Conservation (phyloP, 2,888 invertebrate genomes). For the Morpho helenor region DNA sequence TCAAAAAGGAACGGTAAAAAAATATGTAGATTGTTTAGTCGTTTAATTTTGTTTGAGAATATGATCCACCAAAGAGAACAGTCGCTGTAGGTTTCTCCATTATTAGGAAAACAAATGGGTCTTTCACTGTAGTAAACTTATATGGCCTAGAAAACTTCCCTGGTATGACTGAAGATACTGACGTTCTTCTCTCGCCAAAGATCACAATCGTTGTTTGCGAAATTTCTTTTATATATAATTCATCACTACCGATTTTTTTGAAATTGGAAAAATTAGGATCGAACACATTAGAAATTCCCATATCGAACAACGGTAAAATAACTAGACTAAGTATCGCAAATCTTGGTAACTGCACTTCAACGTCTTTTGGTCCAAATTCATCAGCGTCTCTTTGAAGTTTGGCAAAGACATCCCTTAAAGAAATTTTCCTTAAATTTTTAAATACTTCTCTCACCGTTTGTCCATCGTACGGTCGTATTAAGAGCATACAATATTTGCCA, state of each 20-base stretch:
- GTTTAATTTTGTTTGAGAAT: no score
- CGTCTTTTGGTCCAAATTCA: constrained; percentile 76
- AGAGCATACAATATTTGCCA: constrained; percentile 79
- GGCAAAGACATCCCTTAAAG: constrained; percentile 69
- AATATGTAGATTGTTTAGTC: no score
- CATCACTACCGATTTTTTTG: neutral
- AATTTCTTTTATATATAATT: neutral
- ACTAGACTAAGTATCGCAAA: constrained; percentile 81
- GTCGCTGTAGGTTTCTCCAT: constrained; percentile 4
- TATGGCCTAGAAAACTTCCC: no score
- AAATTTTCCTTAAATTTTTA: constrained; percentile 60
- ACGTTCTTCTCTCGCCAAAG: neutral
- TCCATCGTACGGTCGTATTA: constrained; percentile 80
- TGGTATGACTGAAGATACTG: neutral
- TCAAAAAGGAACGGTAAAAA: no score
- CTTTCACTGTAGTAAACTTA: no score
- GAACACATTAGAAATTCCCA: constrained; percentile 85
- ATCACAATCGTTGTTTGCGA: neutral
- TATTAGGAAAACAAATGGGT: constrained; percentile 2
- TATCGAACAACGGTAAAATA: constrained; percentile 75
- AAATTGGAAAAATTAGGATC: constrained; percentile 35
- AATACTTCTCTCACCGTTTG: constrained; percentile 69
- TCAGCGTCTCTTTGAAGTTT: constrained; percentile 64
- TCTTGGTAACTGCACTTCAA: constrained; percentile 81
- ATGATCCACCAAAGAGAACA: neutral